A percentile compares a stretch with the other conserved stretches of the same genome.
phyloP scores from a whole-genome alignment of 2,888 invertebrate genomes.

The Campaea margaritaria region DNA sequence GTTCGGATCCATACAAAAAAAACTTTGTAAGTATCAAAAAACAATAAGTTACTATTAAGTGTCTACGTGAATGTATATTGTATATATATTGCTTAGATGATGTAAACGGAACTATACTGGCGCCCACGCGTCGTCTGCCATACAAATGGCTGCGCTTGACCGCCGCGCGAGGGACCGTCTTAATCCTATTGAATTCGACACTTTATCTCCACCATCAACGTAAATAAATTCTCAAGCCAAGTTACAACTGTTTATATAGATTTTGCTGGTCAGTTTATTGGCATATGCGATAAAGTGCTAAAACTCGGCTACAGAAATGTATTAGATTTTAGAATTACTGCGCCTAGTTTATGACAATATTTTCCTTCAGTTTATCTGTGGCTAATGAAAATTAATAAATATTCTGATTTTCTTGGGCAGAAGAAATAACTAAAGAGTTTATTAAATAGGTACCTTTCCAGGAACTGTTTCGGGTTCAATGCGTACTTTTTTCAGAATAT shows the following conservation, averaged over 20 bases:
- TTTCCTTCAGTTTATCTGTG: no score
- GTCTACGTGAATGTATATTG: neutral
- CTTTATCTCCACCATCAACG: slow-evolving; percentile 32
- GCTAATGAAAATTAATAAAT: no score
- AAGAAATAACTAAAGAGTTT: no score
- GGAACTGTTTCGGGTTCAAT: no score
- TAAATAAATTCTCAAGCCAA: slow-evolving; percentile 30
- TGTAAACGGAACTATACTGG: slow-evolving; percentile 35
- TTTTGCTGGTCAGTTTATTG: slow-evolving; percentile 9
- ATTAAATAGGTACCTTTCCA: no score
- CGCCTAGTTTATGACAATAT: no score
- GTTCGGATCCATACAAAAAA: neutral
- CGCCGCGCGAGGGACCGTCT: slow-evolving; percentile 47
- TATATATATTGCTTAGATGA: slow-evolving; percentile 30
- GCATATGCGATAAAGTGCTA: slow-evolving; percentile 6
- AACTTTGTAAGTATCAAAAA: neutral
- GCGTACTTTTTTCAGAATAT: no score
- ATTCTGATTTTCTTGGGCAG: no score
- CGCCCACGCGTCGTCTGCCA: slow-evolving; percentile 47
- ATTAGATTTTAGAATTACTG: neutral
- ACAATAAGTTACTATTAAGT: neutral
- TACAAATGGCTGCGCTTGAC: slow-evolving; percentile 60
- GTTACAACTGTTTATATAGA: slow-evolving; percentile 22
- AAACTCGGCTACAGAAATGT: neutral
- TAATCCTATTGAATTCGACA: slow-evolving; percentile 52